Evolutionary conservation across 30 jellyfish, hydroid and myxozoan species (phyloP).

Genomic region (Aurelia sp.): DNA sequence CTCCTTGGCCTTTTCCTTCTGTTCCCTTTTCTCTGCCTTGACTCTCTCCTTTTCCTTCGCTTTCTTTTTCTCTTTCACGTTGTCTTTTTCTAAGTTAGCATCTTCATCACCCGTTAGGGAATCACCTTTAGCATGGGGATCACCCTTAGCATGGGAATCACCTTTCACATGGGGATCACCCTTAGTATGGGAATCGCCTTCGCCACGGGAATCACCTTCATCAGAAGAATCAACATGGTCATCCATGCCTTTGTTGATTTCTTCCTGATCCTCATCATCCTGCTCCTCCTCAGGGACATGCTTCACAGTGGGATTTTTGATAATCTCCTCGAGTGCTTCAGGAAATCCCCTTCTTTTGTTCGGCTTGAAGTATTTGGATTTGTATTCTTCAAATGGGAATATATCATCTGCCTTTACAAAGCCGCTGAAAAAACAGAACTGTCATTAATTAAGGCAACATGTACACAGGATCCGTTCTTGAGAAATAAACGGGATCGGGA

Average conservation of each 20-base stretch:
- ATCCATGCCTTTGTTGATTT: neutral
- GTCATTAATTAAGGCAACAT: too few relatives aligned
- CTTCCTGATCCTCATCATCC: slow-evolving; percentile 30
- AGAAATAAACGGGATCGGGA: too few relatives aligned
- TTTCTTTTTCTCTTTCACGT: neutral
- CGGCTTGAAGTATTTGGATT: slow-evolving; percentile 71
- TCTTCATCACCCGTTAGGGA: neutral
- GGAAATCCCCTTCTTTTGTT: slow-evolving; percentile 85
- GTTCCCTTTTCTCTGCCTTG: neutral
- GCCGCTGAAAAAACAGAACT: slow-evolving; percentile 41
- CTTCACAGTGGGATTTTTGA: slow-evolving; percentile 81
- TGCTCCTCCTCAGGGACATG: slow-evolving; percentile 51
- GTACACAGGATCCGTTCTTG: too few relatives aligned
- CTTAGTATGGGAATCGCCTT: too few relatives aligned
- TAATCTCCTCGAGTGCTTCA: slow-evolving; percentile 88
- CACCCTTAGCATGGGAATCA: too few relatives aligned
- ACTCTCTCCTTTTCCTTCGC: neutral
- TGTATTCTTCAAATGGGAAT: slow-evolving; percentile 77
- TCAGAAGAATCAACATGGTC: slow-evolving; percentile 10
- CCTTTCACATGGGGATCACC: too few relatives aligned
- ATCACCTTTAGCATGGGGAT: too few relatives aligned
- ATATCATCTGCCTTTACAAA: slow-evolving; percentile 85
- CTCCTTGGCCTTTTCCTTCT: neutral
- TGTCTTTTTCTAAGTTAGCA: neutral
- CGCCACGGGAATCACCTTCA: neutral